Percentiles rank a stretch among this genome's conserved stretches.
These are phyloP conservation scores for Eurois occulta DNA, from an alignment of 2,888 invertebrate species.

Conservation along the genomic window DNA sequence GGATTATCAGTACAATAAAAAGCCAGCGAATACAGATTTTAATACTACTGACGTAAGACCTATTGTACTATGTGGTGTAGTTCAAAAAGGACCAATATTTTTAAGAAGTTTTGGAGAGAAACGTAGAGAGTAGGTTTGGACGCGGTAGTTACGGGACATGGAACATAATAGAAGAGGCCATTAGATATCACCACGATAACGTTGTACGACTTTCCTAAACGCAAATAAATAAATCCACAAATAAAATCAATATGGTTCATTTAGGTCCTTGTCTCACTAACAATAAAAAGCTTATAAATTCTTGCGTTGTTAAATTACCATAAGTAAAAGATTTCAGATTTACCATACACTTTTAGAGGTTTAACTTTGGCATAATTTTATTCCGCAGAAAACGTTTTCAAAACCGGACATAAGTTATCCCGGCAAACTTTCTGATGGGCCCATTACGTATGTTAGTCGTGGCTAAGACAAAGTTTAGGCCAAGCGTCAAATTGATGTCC, in stretches of 20 bases:
- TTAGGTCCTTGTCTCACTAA: not conserved
- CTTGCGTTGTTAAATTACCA: not conserved
- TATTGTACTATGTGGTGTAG: no score
- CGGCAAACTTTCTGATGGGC: not conserved
- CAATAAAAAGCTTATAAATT: no score
- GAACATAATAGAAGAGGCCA: not conserved
- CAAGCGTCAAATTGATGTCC: slow-evolving; percentile 53
- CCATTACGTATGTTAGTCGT: slow-evolving; percentile 9
- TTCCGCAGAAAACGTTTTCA: not conserved
- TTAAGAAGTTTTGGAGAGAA: not conserved
- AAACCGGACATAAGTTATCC: not conserved
- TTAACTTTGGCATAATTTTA: not conserved
- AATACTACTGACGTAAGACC: not conserved
- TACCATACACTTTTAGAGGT: not conserved
- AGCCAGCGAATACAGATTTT: not conserved
- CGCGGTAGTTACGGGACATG: not conserved
- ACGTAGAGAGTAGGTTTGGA: not conserved
- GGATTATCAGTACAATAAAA: not conserved
- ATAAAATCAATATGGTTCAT: not conserved
- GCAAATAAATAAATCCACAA: not conserved
- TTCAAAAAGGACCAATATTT: not conserved
- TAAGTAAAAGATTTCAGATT: not conserved
- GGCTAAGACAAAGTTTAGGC: slow-evolving; percentile 20
- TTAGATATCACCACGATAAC: not conserved
- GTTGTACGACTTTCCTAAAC: not conserved